A percentile compares a stretch with the other conserved stretches of the same genome.
phyloP scores from a whole-genome alignment of 2,888 invertebrate genomes.

The Cryptus viduatorius region DNA sequence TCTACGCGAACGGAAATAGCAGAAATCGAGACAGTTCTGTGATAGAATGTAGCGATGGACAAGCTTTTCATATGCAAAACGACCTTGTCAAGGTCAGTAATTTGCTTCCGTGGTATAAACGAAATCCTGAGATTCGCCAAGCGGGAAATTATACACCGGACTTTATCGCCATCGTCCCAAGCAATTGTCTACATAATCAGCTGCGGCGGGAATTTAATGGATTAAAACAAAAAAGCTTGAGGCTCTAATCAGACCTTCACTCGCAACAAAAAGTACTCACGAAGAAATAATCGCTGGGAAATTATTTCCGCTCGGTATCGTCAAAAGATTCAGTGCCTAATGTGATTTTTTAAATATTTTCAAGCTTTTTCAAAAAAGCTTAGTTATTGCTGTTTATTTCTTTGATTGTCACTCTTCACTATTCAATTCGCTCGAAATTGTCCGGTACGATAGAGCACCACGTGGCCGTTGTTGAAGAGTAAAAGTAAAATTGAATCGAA shows the following conservation, averaged over 20 bases:
- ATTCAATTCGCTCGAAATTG: background rate
- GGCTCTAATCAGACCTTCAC: background rate
- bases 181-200: slow-evolving; percentile 7
- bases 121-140: background rate
- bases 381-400: background rate
- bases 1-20: slow-evolving; percentile 91
- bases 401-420: background rate
- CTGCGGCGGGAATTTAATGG: background rate
- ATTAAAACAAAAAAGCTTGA: background rate
- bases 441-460: background rate
- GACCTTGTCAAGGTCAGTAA: slow-evolving; percentile 1
- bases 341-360: slow-evolving; percentile 32
- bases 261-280: slow-evolving; percentile 1
- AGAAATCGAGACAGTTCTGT: slow-evolving; percentile 97
- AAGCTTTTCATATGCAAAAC: slow-evolving; percentile 11
- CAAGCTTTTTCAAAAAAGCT: slow-evolving; percentile 7
- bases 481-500: background rate
- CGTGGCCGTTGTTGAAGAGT: background rate
- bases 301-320: slow-evolving; percentile 35
- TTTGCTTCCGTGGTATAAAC: slow-evolving; percentile 11
- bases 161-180: background rate
- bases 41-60: slow-evolving; percentile 80
- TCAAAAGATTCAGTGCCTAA: slow-evolving; percentile 57
- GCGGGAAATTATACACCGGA: background rate
- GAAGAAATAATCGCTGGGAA: slow-evolving; percentile 14